phyloP scores from a whole-genome alignment of 2,888 invertebrate species.

The Cheilosia vernalis region DNA sequence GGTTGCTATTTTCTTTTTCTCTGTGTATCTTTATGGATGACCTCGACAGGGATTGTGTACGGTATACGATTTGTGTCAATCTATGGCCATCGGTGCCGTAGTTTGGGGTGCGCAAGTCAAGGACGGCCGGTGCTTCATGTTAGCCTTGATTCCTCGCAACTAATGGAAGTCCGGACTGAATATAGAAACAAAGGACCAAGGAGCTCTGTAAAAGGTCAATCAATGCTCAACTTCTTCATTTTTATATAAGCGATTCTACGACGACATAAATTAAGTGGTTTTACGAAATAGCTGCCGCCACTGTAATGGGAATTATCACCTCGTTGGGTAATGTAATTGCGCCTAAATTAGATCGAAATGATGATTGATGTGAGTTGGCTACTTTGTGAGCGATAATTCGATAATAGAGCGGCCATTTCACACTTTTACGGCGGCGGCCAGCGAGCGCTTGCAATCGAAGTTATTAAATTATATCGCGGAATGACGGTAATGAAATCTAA shows the following conservation, averaged over 20 bases:
- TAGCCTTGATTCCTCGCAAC: not conserved
- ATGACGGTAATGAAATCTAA: conserved; percentile 37
- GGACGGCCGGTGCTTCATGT: too few species aligned
- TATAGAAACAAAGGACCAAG: not conserved
- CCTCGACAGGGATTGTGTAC: conserved; percentile 7
- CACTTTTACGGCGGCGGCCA: conserved; percentile 21
- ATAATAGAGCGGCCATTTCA: conserved; percentile 51
- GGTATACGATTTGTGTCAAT: not conserved
- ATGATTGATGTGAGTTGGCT: conserved; percentile 47
- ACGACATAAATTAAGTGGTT: conserved; percentile 21
- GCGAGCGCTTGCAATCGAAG: conserved; percentile 27
- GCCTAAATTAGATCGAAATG: conserved; percentile 11
- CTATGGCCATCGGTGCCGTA: not conserved
- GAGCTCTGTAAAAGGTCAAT: not conserved
- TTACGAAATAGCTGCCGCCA: conserved; percentile 23
- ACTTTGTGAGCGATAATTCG: conserved; percentile 47
- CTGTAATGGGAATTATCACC: conserved; percentile 44
- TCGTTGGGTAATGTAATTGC: conserved; percentile 49
- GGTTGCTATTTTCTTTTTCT: not conserved
- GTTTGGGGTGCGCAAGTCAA: too few species aligned
- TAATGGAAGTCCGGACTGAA: conserved; percentile 5
- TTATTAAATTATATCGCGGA: conserved; percentile 44
- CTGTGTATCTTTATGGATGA: conserved; percentile 1
- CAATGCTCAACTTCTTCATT: not conserved
- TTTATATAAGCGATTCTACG: conserved; percentile 1